phyloP scores from a whole-genome alignment of 2,797 vertebrate genomes.

The Lithobates sylvaticus region DNA sequence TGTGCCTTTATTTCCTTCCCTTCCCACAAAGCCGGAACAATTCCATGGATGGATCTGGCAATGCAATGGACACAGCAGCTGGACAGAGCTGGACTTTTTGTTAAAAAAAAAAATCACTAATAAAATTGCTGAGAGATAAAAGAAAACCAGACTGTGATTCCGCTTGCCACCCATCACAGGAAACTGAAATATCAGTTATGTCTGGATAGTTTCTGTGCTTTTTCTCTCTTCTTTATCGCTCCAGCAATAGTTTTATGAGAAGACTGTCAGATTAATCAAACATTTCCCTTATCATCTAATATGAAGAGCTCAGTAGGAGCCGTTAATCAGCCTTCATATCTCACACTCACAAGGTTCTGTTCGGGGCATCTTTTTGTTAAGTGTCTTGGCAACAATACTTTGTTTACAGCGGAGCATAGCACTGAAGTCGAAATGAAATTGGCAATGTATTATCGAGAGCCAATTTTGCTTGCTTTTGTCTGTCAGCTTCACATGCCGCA shows the following conservation, averaged over 20 bases:
- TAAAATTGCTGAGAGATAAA: not conserved
- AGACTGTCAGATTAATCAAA: not conserved
- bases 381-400: slow-evolving; percentile 3
- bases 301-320: not conserved
- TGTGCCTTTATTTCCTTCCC: no score
- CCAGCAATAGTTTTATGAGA: not conserved
- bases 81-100: no score
- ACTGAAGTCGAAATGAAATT: slow-evolving; percentile 16
- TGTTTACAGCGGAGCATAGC: not conserved
- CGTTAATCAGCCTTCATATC: slow-evolving; percentile 1
- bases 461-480: slow-evolving; percentile 40
- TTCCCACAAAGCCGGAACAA: no score
- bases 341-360: not conserved
- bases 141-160: not conserved
- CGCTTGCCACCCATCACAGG: not conserved
- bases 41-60: no score
- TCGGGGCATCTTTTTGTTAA: not conserved
- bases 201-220: not conserved
- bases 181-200: not conserved
- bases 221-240: not conserved
- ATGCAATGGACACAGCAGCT: no score
- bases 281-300: not conserved
- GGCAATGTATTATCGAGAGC: slow-evolving; percentile 34
- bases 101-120: no score
- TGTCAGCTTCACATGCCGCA: slow-evolving; percentile 15